phyloP scores from a whole-genome alignment of 2,113 vertebrate species.

The Dasyurus viverrinus region DNA sequence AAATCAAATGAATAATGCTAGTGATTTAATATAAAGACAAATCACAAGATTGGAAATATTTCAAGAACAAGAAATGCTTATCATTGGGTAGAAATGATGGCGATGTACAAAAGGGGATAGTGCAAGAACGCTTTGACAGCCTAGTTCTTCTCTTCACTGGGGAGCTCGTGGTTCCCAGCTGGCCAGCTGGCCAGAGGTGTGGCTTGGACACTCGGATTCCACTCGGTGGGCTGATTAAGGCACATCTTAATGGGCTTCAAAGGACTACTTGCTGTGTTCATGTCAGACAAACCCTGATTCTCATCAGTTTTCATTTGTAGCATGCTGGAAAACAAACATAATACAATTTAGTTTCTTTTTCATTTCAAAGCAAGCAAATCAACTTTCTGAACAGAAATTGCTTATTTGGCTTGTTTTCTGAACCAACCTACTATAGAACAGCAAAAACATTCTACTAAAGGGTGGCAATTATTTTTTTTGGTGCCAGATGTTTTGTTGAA shows the following conservation, averaged over 20 bases:
- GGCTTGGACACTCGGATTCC: slow-evolving; percentile 86
- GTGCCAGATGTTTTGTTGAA: background rate
- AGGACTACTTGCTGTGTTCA: slow-evolving; percentile 83
- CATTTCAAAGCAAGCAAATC: slow-evolving; percentile 37
- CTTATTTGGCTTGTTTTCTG: slow-evolving; percentile 27
- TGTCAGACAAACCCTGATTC: slow-evolving; percentile 84
- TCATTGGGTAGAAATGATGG: slow-evolving; percentile 79
- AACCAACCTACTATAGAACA: background rate
- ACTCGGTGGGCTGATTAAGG: slow-evolving; percentile 87
- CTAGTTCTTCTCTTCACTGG: slow-evolving; percentile 86
- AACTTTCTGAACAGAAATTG: slow-evolving; percentile 43
- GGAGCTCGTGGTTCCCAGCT: slow-evolving; percentile 88
- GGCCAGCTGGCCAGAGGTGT: slow-evolving; percentile 83
- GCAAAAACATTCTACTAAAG: background rate
- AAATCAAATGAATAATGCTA: slow-evolving; percentile 83
- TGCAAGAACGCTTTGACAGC: slow-evolving; percentile 83
- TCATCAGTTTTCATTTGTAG: slow-evolving; percentile 86
- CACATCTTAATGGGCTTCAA: slow-evolving; percentile 87
- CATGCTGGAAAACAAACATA: slow-evolving; percentile 75
- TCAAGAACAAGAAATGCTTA: slow-evolving; percentile 83
- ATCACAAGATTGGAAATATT: slow-evolving; percentile 82
- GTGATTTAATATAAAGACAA: slow-evolving; percentile 84
- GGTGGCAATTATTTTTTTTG: background rate
- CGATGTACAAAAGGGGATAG: slow-evolving; percentile 85
- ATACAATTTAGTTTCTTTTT: slow-evolving; percentile 76